These are phyloP conservation scores for Orgyia antiqua DNA, from an alignment of 2,888 invertebrate genomes.

Conservation along the genomic window DNA sequence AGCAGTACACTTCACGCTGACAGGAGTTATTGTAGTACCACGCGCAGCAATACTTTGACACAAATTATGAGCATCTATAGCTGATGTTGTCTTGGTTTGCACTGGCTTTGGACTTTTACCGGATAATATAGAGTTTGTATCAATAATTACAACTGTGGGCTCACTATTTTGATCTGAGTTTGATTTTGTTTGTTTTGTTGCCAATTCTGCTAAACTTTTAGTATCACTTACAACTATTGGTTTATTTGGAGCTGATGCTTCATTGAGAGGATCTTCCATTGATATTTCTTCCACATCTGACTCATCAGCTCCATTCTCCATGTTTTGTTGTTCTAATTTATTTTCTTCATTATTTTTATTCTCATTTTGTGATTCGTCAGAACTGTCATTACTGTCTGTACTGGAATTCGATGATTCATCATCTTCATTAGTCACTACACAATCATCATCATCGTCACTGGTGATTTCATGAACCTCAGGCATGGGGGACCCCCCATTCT, in stretches of 20 bases:
- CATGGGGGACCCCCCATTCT: slow-evolving; percentile 58
- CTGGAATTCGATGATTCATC: slow-evolving; percentile 76
- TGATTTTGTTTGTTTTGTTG: slow-evolving; percentile 73
- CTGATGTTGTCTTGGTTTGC: slow-evolving; percentile 39
- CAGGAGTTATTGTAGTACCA: slow-evolving; percentile 76
- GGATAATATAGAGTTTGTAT: slow-evolving; percentile 84
- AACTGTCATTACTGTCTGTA: slow-evolving; percentile 74
- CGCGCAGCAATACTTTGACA: slow-evolving; percentile 70
- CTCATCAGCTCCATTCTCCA: slow-evolving; percentile 69
- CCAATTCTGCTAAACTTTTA: slow-evolving; percentile 83
- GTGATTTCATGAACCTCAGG: slow-evolving; percentile 75
- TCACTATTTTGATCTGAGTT: slow-evolving; percentile 80
- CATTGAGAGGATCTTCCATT: slow-evolving; percentile 81
- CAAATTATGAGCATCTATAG: slow-evolving; percentile 56
- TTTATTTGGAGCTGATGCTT: slow-evolving; percentile 51
- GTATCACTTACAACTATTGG: slow-evolving; percentile 86
- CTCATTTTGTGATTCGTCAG: slow-evolving; percentile 74
- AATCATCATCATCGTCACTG: slow-evolving; percentile 79
- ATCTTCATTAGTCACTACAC: slow-evolving; percentile 71
- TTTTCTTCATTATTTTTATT: slow-evolving; percentile 70
- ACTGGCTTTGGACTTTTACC: slow-evolving; percentile 44
- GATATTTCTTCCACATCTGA: slow-evolving; percentile 74
- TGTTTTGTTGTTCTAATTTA: slow-evolving; percentile 68
- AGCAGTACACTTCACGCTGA: slow-evolving; percentile 42
- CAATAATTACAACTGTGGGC: slow-evolving; percentile 89